A percentile compares a stretch with the other conserved stretches of the same genome.
Conservation (phyloP, 2,113 vertebrate species). For the Lamprotornis superbus region DNA sequence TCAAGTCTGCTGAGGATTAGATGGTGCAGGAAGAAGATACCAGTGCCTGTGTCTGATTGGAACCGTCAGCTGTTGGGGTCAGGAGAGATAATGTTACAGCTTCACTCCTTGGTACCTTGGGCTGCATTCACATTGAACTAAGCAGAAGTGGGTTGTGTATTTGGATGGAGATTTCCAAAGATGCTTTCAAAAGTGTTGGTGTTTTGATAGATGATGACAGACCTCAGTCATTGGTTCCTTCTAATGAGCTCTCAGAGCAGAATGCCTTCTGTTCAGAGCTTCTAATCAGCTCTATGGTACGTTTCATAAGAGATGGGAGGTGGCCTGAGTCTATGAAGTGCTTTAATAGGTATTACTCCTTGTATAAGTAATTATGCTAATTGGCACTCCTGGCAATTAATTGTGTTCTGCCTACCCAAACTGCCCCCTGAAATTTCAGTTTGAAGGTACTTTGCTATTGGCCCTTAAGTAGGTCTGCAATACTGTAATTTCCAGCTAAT, state of each 20-base stretch:
- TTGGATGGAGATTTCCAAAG: neutral
- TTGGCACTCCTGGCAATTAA: neutral
- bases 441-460: neutral
- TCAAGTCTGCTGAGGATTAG: neutral
- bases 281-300: neutral
- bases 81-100: neutral
- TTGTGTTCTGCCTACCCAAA: neutral
- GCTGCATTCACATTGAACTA: neutral
- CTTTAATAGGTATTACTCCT: neutral
- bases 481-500: neutral
- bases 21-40: neutral
- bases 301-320: slow-evolving; percentile 14
- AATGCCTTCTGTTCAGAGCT: neutral
- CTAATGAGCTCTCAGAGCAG: neutral
- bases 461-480: neutral
- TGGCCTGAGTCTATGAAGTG: neutral
- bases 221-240: neutral
- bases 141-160: neutral
- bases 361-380: slow-evolving; percentile 9
- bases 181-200: neutral
- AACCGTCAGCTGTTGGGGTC: neutral
- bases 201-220: neutral
- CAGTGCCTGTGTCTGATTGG: neutral
- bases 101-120: neutral
- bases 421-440: slow-evolving; percentile 2